These are phyloP conservation scores for Latheticus oryzae DNA, from an alignment of 2,888 invertebrate genomes.

Conservation along the genomic window DNA sequence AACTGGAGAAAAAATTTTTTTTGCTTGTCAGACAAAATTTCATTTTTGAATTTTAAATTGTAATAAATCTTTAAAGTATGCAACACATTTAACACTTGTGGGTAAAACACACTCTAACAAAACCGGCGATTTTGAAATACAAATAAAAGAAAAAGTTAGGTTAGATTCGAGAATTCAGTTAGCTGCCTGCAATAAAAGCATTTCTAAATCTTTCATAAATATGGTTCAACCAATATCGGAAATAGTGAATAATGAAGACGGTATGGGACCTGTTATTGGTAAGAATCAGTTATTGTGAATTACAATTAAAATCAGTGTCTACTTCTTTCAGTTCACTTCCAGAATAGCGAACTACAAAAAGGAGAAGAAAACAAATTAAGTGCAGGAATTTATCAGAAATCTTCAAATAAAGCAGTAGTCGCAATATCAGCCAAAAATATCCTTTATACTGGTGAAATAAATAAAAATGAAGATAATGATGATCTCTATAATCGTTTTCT, in stretches of 20 bases:
- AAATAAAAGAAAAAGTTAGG: neutral
- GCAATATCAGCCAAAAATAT: conserved; percentile 52
- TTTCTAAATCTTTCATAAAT: no score
- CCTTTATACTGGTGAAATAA: conserved; percentile 51
- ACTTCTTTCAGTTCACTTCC: conserved; percentile 52
- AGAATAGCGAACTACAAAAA: conserved; percentile 54
- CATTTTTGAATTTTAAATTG: no score
- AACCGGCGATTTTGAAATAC: neutral
- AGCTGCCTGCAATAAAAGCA: no score
- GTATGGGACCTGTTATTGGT: conserved; percentile 21
- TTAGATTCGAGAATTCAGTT: no score
- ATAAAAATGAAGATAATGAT: conserved; percentile 45
- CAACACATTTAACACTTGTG: neutral
- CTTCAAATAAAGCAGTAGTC: conserved; percentile 45
- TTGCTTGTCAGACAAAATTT: no score
- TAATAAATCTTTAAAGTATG: neutral
- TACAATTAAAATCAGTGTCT: no score
- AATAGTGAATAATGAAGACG: conserved; percentile 7
- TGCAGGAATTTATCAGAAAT: conserved; percentile 49
- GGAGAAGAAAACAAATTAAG: conserved; percentile 49
- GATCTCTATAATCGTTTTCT: conserved; percentile 55
- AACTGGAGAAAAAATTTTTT: no score
- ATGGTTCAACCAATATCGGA: conserved; percentile 23
- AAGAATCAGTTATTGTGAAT: no score
- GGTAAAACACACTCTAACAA: neutral